Percentiles rank a stretch among this genome's conserved stretches.
These are phyloP conservation scores for Drosophila kohkoa DNA, from an alignment of 1,140 invertebrate species.

Conservation along the genomic window DNA sequence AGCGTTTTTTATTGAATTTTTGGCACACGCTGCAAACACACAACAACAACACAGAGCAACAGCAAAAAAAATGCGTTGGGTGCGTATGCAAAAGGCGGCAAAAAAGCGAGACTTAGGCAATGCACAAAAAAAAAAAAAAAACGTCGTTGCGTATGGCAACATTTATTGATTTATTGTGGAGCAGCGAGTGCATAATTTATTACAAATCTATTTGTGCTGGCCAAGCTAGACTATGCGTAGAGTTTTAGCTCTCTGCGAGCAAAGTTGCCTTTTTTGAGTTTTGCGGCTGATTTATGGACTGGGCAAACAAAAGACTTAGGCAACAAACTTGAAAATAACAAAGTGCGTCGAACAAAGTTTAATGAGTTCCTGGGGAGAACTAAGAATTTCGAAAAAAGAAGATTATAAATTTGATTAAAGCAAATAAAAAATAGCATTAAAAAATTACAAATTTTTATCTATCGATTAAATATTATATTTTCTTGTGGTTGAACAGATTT, in stretches of 20 bases:
- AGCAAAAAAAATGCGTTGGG: slow-evolving; percentile 61
- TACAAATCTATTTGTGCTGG: slow-evolving; percentile 71
- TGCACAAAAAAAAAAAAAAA: slow-evolving; percentile 3
- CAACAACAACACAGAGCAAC: slow-evolving; percentile 1
- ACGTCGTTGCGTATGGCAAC: slow-evolving; percentile 55
- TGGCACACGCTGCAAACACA: slow-evolving; percentile 61
- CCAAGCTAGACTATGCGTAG: not conserved
- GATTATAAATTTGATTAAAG: not conserved
- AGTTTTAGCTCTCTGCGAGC: not conserved
- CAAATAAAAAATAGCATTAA: not conserved
- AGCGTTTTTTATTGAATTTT: slow-evolving; percentile 30
- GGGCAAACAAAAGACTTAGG: slow-evolving; percentile 69
- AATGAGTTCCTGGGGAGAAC: slow-evolving; percentile 16
- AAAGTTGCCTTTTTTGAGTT: slow-evolving; percentile 36
- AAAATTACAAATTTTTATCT: too few species aligned
- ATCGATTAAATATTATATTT: too few species aligned
- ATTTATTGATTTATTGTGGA: slow-evolving; percentile 75
- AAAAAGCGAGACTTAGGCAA: slow-evolving; percentile 19
- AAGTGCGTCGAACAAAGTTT: slow-evolving; percentile 7
- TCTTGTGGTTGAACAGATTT: too few species aligned
- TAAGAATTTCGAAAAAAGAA: too few species aligned
- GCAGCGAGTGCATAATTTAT: slow-evolving; percentile 69
- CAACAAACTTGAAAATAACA: slow-evolving; percentile 52
- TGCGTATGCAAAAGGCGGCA: slow-evolving; percentile 57
- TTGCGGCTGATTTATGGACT: slow-evolving; percentile 57